Conservation (phyloP, 2,888 invertebrate species). For the Chaetoderma sp. region DNA sequence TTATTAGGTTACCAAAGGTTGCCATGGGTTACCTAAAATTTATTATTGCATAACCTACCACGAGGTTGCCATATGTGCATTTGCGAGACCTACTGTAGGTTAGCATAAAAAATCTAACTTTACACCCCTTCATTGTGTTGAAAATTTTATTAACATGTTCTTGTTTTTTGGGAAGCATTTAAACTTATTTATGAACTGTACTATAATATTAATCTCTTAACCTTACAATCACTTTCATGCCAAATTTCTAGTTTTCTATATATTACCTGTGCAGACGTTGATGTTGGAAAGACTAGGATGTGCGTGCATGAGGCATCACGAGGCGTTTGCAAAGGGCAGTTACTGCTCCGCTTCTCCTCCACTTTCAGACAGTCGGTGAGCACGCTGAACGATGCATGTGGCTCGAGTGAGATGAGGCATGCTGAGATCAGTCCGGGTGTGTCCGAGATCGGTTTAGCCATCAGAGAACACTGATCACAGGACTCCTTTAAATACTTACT, state of each 20-base stretch:
- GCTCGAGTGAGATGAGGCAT: conserved; percentile 96
- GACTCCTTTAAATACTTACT: conserved; percentile 90
- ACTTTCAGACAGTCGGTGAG: conserved; percentile 66
- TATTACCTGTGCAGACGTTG: conserved; percentile 64
- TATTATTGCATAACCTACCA: no score
- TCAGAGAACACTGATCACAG: conserved; percentile 87
- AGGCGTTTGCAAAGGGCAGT: conserved; percentile 83
- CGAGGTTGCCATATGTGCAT: no score
- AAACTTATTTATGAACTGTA: no score
- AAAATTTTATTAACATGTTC: no score
- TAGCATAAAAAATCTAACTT: no score
- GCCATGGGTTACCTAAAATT: no score
- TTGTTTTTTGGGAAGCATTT: no score
- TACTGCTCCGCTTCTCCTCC: conserved; percentile 64
- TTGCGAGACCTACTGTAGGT: no score
- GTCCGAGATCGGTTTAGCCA: conserved; percentile 81
- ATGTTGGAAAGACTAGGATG: conserved; percentile 98
- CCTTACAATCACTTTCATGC: no score
- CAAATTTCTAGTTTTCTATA: neutral
- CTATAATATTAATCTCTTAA: no score
- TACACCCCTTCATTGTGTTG: no score
- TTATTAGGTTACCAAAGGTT: no score
- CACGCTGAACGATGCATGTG: conserved; percentile 83
- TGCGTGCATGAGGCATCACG: conserved; percentile 97
- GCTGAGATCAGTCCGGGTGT: conserved; percentile 95